These are phyloP conservation scores for Benthosema pterotum DNA, from an alignment of 2,797 vertebrate species.

Conservation along the genomic window DNA sequence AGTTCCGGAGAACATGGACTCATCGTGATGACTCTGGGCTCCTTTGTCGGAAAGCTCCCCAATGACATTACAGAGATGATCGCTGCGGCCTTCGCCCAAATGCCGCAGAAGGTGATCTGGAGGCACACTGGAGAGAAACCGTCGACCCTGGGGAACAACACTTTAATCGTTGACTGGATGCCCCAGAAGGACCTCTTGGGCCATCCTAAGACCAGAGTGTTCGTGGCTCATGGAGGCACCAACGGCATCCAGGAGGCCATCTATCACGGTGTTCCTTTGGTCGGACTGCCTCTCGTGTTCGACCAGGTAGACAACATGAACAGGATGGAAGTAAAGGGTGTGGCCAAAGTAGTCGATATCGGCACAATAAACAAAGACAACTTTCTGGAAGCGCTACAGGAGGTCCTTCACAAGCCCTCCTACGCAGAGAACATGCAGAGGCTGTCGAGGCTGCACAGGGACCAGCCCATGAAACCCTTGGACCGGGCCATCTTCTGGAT, in stretches of 20 bases:
- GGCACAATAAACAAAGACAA: slow-evolving; percentile 52
- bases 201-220: slow-evolving; percentile 64
- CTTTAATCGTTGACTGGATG: slow-evolving; percentile 65
- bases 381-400: slow-evolving; percentile 60
- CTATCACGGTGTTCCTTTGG: slow-evolving; percentile 64
- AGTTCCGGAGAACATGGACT: slow-evolving; percentile 67
- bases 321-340: slow-evolving; percentile 61
- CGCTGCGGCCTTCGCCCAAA: slow-evolving; percentile 63
- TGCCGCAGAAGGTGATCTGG: slow-evolving; percentile 73
- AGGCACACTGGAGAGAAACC: slow-evolving; percentile 62
- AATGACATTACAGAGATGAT: slow-evolving; percentile 58
- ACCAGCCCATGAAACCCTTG: slow-evolving; percentile 66
- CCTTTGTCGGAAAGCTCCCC: slow-evolving; percentile 56
- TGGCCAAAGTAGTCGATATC: slow-evolving; percentile 66
- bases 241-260: slow-evolving; percentile 71
- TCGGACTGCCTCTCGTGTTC: slow-evolving; percentile 67
- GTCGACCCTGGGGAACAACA: slow-evolving; percentile 66
- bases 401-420: slow-evolving; percentile 56
- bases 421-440: slow-evolving; percentile 68
- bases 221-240: slow-evolving; percentile 72
- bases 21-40: slow-evolving; percentile 73
- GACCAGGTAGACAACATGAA: slow-evolving; percentile 69
- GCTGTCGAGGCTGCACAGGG: slow-evolving; percentile 64
- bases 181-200: slow-evolving; percentile 74
- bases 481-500: slow-evolving; percentile 72